These are phyloP conservation scores for Bombus haemorrhoidalis DNA, from an alignment of 1,140 invertebrate genomes.

Conservation along the genomic window DNA sequence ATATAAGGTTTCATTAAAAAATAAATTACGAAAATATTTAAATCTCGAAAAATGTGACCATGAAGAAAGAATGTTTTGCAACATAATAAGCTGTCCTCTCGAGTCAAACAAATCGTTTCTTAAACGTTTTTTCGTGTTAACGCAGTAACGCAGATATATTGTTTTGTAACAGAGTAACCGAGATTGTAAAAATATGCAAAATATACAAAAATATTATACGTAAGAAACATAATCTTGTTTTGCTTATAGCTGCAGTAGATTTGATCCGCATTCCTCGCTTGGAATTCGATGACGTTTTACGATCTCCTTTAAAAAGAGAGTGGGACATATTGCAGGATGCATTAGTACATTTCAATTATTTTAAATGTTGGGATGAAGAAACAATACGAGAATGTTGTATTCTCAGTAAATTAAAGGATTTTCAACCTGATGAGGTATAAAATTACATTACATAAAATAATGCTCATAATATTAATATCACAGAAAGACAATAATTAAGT, in stretches of 20 bases:
- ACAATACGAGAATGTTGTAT: conserved; percentile 85
- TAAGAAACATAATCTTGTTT: neutral
- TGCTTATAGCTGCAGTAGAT: conserved; percentile 81
- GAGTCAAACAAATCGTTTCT: no score
- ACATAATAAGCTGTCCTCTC: no score
- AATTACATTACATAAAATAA: neutral
- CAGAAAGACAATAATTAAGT: no score
- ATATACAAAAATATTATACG: neutral
- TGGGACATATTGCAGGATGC: conserved; percentile 85
- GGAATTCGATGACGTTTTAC: conserved; percentile 85
- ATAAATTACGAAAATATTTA: no score
- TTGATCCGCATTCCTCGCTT: conserved; percentile 82
- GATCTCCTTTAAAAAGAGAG: conserved; percentile 83
- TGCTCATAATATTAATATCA: neutral
- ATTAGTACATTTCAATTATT: conserved; percentile 86
- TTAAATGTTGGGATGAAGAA: conserved; percentile 84
- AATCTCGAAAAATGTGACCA: no score
- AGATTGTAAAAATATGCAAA: neutral
- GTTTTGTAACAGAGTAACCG: no score
- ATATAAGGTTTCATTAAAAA: no score
- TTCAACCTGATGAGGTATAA: conserved; percentile 82
- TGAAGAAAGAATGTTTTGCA: no score
- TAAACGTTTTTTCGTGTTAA: no score
- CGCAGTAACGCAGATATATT: no score
- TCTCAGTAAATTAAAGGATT: conserved; percentile 84